These are phyloP conservation scores for Zoroaster sp. DNA, from an alignment of 53 echinoderm and acorn worm species.

Conservation along the genomic window DNA sequence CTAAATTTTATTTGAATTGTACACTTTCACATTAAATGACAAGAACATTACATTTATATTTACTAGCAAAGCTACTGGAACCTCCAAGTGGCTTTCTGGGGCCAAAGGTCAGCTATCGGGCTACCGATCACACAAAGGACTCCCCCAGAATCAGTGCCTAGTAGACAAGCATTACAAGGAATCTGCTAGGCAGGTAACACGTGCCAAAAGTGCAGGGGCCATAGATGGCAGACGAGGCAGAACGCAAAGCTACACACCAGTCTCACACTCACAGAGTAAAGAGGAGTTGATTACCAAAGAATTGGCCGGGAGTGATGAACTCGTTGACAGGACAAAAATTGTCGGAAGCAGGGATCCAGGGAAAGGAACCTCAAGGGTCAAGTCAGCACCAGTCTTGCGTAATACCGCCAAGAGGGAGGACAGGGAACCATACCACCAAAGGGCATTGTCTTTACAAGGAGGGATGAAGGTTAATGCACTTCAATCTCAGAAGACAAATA, in stretches of 20 bases:
- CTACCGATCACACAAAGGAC: conserved; percentile 61
- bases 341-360: not conserved
- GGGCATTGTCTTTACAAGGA: conserved; percentile 35
- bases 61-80: conserved; percentile 56
- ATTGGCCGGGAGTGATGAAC: not conserved
- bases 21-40: not conserved
- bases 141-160: not conserved
- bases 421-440: not conserved
- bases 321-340: not conserved
- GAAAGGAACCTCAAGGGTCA: conserved; percentile 10
- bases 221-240: not conserved
- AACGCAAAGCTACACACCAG: conserved; percentile 12
- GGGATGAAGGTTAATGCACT: conserved; percentile 21
- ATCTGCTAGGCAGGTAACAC: not conserved
- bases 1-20: no score
- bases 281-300: not conserved
- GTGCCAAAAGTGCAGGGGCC: not conserved
- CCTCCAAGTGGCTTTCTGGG: conserved; percentile 60
- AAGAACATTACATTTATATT: not conserved
- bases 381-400: conserved; percentile 14
- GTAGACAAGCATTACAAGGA: not conserved
- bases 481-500: not conserved
- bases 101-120: conserved; percentile 64
- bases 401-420: not conserved
- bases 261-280: not conserved